phyloP scores from a whole-genome alignment of 2,888 invertebrate species.

The Acanthosepion esculentum region DNA sequence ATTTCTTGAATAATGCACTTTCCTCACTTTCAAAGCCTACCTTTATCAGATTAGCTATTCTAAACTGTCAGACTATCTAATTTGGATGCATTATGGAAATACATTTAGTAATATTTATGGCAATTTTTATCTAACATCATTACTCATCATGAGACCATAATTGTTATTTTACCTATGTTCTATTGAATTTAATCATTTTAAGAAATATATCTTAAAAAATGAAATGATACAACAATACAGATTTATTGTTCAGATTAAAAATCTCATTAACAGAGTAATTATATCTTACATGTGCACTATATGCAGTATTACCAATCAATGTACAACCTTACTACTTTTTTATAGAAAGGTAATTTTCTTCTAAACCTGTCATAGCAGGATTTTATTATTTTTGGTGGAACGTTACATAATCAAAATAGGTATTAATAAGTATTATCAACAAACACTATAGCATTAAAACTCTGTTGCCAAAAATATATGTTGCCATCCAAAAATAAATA shows the following conservation, averaged over 20 bases:
- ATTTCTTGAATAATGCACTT: background rate
- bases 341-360: too few relatives aligned
- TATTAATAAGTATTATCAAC: too few relatives aligned
- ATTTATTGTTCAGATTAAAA: background rate
- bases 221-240: background rate
- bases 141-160: background rate
- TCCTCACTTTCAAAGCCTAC: background rate
- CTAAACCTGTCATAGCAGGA: too few relatives aligned
- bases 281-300: too few relatives aligned
- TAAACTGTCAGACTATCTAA: background rate
- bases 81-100: background rate
- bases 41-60: slow-evolving; percentile 33
- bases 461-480: too few relatives aligned
- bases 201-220: background rate
- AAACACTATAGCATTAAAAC: too few relatives aligned
- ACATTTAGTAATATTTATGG: slow-evolving; percentile 16
- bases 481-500: too few relatives aligned
- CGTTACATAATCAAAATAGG: too few relatives aligned
- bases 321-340: too few relatives aligned
- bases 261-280: background rate
- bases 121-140: background rate
- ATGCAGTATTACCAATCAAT: too few relatives aligned
- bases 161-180: too few relatives aligned
- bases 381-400: too few relatives aligned
- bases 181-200: background rate